Evolutionary conservation across 2,113 vertebrate genomes (phyloP).

Genomic region (Hippotragus niger): DNA sequence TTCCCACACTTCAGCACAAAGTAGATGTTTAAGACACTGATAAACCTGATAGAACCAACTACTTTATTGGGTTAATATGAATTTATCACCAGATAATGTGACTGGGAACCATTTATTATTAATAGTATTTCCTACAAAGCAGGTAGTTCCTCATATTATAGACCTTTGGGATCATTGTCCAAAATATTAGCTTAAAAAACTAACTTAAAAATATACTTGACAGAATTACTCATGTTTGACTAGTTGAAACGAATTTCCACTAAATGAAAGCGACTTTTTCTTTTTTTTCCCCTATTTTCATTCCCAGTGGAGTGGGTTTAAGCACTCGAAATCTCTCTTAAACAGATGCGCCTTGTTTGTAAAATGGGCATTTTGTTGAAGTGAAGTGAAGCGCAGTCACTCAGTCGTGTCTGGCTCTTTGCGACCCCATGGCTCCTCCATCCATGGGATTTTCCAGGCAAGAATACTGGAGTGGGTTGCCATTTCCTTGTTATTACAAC

Average conservation of each 20-base stretch:
- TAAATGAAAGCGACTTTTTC: conserved; percentile 33
- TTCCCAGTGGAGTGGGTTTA: conserved; percentile 48
- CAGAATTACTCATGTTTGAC: not conserved
- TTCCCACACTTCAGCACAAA: not conserved
- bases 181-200: not conserved
- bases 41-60: not conserved
- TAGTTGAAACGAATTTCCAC: conserved; percentile 42
- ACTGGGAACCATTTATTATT: not conserved
- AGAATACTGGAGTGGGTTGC: not conserved
- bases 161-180: not conserved
- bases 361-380: not conserved
- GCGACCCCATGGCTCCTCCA: not conserved
- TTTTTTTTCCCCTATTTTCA: not conserved
- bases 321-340: conserved; percentile 15
- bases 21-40: not conserved
- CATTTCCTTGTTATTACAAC: not conserved
- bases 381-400: not conserved
- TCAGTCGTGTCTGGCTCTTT: not conserved
- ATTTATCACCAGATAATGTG: not conserved
- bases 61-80: not conserved
- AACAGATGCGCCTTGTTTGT: not conserved
- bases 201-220: not conserved
- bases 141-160: not conserved
- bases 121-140: not conserved
- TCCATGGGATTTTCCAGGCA: not conserved